Evolutionary conservation across 2,888 invertebrate genomes (phyloP), one percentile per base, ranked within the genome.

Genomic region (Blastobasis lacticolella): DNA sequence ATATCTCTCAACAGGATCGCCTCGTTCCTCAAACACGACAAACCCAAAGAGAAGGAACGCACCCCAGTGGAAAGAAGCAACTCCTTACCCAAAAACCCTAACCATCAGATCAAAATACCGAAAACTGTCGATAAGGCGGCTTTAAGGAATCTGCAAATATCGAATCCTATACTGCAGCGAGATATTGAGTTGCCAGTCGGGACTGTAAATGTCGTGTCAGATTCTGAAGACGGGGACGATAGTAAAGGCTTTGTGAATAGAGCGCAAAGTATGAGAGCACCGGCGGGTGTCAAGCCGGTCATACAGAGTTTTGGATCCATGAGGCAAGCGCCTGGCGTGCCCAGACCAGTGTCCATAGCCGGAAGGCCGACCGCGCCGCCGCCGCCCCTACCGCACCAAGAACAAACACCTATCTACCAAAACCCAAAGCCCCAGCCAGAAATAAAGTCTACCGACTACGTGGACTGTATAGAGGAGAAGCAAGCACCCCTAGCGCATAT

Each of bases 221-320:
- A 85, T 60, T 78, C 81, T 4, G 80, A 90, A 66, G 88, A 89
- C 46, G 78, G 81, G 4, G 91, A 91, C 9, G 89, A 88, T 49
- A 82, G 90, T 45, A 90, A 89, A 48, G 75, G 86, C 0, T 91
- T 92, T 9, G 92, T 95, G 0, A 92, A 93, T 79, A 89, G 96
- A 49, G 93, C 95, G 0, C 95, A 95, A 66, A 95, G 95, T 62
- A 94, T 96, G 94, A 87, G 95, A 59, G 92, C 92, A 49, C 89
- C 89, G 0, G 68, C 78, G 1, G 67, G 79, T 0, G 87, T 86
- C 10, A 90, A 92, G 66, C 92, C 94, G 0, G 82, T 86, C 0
- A 89, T 95, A 40, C 94, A 93, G 57, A 92, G 92, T 38, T 95
- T 95, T 63, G 95, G 95, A 0, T 95, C 95, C 0, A 95, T 95